phyloP scores from a whole-genome alignment of 2,888 invertebrate genomes.

The Aphodius granarius region DNA sequence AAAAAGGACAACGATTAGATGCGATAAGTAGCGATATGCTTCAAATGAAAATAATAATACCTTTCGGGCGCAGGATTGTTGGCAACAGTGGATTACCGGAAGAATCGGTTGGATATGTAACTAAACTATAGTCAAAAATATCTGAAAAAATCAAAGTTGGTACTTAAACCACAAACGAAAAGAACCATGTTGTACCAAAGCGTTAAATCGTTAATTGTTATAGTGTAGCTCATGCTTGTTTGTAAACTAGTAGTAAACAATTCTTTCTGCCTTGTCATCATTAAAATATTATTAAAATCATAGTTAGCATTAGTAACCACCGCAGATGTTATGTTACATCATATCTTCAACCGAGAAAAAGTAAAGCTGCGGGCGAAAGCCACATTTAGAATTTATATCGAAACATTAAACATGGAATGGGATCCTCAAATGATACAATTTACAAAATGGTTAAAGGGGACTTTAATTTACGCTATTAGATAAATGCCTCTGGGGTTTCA shows the following conservation, averaged over 20 bases:
- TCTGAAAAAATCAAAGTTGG: slow-evolving; percentile 61
- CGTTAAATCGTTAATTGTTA: no score
- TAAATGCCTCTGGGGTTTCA: neutral
- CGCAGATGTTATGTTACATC: no score
- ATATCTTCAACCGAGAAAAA: neutral
- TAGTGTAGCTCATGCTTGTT: no score
- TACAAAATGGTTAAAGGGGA: neutral
- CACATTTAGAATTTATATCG: neutral
- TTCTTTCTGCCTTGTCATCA: no score
- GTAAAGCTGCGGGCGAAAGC: neutral
- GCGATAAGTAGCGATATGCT: slow-evolving; percentile 16
- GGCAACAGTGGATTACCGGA: slow-evolving; percentile 72
- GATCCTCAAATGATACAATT: neutral
- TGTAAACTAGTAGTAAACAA: no score
- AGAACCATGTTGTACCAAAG: slow-evolving; percentile 21
- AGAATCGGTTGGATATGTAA: slow-evolving; percentile 76
- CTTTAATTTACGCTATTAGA: neutral
- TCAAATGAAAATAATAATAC: slow-evolving; percentile 54
- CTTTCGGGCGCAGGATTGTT: slow-evolving; percentile 70
- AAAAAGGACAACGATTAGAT: neutral
- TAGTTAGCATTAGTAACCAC: no score
- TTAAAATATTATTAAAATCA: no score
- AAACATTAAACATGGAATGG: neutral
- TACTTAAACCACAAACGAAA: slow-evolving; percentile 28
- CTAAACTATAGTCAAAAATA: slow-evolving; percentile 72